Percentiles rank a stretch among this genome's conserved stretches.
These are phyloP conservation scores for Anser brachyrhynchus DNA, from an alignment of 2,113 vertebrate genomes.

Conservation along the genomic window DNA sequence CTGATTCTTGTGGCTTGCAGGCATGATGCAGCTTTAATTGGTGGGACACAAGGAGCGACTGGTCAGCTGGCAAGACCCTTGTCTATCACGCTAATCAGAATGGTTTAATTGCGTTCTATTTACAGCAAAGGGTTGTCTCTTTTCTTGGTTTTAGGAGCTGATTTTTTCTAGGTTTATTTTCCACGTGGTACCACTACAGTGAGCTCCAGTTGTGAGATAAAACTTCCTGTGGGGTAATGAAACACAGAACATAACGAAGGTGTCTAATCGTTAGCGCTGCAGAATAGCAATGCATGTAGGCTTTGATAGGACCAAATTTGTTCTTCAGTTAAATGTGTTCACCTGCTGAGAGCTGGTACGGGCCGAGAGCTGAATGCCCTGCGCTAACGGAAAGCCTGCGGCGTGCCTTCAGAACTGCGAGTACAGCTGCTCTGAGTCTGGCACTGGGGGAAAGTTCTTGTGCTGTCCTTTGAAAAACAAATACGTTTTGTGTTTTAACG, in stretches of 20 bases:
- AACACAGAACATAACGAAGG: not conserved
- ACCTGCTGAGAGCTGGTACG: not conserved
- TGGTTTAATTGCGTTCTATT: rapidly evolving
- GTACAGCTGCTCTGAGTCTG: not conserved
- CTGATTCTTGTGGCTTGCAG: rapidly evolving
- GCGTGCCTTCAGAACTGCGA: not conserved
- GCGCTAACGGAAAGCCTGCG: rapidly evolving
- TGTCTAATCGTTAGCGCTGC: not conserved
- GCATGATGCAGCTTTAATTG: rapidly evolving
- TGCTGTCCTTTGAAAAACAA: not conserved
- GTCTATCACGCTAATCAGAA: rapidly evolving
- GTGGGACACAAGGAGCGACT: rapidly evolving
- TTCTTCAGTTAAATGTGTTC: not conserved
- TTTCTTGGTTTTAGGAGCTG: rapidly evolving
- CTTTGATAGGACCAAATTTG: not conserved
- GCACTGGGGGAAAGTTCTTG: not conserved
- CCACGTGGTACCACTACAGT: not conserved
- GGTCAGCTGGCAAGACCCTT: not conserved
- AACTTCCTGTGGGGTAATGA: not conserved
- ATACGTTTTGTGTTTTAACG: not conserved
- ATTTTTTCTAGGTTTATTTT: not conserved
- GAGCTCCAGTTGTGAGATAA: not conserved
- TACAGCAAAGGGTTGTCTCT: not conserved
- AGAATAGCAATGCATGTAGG: rapidly evolving
- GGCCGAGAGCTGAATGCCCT: not conserved